These are phyloP conservation scores for Hydropotes inermis DNA, from an alignment of 2,113 vertebrate species.

Conservation along the genomic window DNA sequence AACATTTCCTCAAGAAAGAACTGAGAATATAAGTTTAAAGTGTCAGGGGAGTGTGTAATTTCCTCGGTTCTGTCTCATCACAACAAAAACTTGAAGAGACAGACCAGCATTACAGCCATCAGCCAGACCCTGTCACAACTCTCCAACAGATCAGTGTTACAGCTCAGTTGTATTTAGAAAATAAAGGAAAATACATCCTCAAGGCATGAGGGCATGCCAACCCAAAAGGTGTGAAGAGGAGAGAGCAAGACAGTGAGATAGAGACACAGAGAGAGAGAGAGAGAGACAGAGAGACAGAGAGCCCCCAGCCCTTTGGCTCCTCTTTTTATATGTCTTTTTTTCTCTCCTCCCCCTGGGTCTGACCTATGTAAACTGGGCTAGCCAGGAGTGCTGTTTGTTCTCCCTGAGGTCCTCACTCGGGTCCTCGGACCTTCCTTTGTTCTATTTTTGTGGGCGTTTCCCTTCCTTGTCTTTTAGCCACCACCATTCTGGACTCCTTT, in stretches of 20 bases:
- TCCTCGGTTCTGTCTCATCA: not conserved
- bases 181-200: not conserved
- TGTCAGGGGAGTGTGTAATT: not conserved
- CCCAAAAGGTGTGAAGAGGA: not conserved
- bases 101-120: not conserved
- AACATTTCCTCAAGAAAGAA: not conserved
- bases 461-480: not conserved
- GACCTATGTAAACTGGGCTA: not conserved
- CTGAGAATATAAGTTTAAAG: not conserved
- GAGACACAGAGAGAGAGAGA: not conserved
- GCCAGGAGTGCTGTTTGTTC: not conserved
- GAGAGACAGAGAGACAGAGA: not conserved
- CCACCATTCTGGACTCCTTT: not conserved
- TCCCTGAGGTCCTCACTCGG: not conserved
- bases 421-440: not conserved
- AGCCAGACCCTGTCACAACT: not conserved
- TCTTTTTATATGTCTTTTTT: not conserved
- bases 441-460: not conserved
- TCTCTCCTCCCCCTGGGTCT: not conserved
- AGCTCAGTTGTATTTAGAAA: not conserved
- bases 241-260: not conserved
- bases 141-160: not conserved
- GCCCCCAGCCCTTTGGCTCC: no score
- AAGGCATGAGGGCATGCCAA: not conserved
- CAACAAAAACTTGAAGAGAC: not conserved